These are phyloP conservation scores for Neoascia interrupta DNA, from an alignment of 2,888 invertebrate species.

Conservation along the genomic window DNA sequence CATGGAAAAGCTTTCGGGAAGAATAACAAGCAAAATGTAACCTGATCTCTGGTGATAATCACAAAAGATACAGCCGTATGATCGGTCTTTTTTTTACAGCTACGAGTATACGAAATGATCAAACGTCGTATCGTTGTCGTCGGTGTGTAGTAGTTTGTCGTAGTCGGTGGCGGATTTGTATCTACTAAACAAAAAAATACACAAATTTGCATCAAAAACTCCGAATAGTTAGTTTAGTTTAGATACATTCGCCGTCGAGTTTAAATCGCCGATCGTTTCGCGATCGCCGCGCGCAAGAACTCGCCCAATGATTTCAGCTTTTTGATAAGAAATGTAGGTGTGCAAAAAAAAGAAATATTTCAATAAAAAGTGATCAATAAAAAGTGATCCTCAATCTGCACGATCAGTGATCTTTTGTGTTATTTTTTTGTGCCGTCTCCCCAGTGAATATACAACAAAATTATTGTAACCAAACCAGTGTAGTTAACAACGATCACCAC, in stretches of 20 bases:
- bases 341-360: background rate
- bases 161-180: conserved; percentile 34
- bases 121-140: conserved; percentile 32
- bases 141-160: conserved; percentile 1
- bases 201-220: conserved; percentile 52
- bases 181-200: conserved; percentile 19
- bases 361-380: background rate
- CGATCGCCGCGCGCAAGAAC: conserved; percentile 19
- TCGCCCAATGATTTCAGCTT: conserved; percentile 26
- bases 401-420: conserved; percentile 34
- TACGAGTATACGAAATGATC: conserved; percentile 13
- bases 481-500: background rate
- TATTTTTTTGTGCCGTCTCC: conserved; percentile 35
- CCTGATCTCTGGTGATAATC: conserved; percentile 61
- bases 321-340: conserved; percentile 42
- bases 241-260: conserved; percentile 67
- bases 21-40: conserved; percentile 51
- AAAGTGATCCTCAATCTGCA: background rate
- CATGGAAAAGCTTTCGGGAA: conserved; percentile 54
- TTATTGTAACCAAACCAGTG: background rate
- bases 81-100: conserved; percentile 19
- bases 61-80: conserved; percentile 50
- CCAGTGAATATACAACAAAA: conserved; percentile 19
- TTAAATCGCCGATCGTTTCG: conserved; percentile 54
- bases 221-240: conserved; percentile 68